These are phyloP conservation scores for Scortum barcoo DNA, from an alignment of 2,113 vertebrate genomes.

Conservation along the genomic window DNA sequence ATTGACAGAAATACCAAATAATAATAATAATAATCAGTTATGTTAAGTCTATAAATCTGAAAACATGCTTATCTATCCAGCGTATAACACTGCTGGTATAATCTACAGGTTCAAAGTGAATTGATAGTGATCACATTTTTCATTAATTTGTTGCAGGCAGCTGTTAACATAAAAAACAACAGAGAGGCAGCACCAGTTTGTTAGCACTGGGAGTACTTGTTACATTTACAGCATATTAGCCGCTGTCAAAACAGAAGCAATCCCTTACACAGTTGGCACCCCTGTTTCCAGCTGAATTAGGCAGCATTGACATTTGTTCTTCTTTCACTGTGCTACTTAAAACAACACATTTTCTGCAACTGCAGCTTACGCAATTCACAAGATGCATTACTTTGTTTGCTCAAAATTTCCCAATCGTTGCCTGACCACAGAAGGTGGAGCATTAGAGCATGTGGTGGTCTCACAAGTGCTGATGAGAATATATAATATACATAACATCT, in stretches of 20 bases:
- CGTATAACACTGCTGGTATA: neutral
- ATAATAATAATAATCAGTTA: slow-evolving; percentile 1
- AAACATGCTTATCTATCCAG: neutral
- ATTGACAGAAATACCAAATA: neutral
- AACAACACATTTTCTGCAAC: neutral
- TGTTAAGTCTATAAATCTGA: neutral
- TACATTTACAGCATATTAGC: neutral
- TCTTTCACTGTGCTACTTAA: neutral
- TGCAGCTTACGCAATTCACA: neutral
- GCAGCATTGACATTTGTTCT: neutral
- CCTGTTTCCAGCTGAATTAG: neutral
- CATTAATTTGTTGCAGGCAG: neutral
- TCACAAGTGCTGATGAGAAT: neutral
- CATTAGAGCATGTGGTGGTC: neutral
- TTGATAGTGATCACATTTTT: slow-evolving; percentile 5
- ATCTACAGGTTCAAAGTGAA: neutral
- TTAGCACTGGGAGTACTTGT: neutral
- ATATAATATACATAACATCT: neutral
- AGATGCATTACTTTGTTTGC: neutral
- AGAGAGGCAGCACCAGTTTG: neutral
- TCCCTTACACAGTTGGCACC: neutral
- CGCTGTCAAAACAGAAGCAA: slow-evolving; percentile 1
- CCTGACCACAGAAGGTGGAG: neutral
- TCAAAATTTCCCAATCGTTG: neutral
- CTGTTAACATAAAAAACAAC: neutral